These are phyloP conservation scores for Drosophila sturtevanti DNA, from an alignment of 1,140 invertebrate genomes.

Conservation along the genomic window DNA sequence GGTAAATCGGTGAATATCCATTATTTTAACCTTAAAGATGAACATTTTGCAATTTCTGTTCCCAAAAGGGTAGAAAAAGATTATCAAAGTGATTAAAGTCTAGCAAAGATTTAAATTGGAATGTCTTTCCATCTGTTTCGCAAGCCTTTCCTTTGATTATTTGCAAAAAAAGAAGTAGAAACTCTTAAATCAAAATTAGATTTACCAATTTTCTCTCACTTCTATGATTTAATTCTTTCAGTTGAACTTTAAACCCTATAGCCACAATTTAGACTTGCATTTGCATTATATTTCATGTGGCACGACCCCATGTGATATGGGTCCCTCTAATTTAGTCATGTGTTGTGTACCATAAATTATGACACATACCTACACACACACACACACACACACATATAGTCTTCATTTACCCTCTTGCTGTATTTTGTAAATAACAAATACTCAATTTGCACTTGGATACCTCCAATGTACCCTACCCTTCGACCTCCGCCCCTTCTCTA, in stretches of 20 bases:
- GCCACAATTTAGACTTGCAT: neutral
- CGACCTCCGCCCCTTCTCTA: neutral
- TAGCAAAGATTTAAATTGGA: no score
- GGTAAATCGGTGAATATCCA: no score
- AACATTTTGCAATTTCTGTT: no score
- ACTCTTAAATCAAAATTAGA: no score
- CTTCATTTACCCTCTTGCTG: neutral
- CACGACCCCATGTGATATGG: neutral
- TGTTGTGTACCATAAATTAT: conserved; percentile 7
- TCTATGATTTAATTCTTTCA: neutral
- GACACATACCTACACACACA: conserved; percentile 8
- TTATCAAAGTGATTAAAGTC: no score
- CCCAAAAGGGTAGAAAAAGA: no score
- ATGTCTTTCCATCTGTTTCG: no score
- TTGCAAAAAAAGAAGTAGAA: no score
- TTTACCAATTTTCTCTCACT: no score
- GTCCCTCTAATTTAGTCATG: conserved; percentile 2
- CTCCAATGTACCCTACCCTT: neutral
- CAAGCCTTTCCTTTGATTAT: no score
- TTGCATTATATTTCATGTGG: neutral
- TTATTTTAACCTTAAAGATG: no score
- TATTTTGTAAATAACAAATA: neutral
- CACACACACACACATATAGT: conserved; percentile 14
- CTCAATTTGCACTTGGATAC: conserved; percentile 6
- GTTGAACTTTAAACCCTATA: neutral